phyloP scores from a whole-genome alignment of 2,113 vertebrate species.

The Egretta garzetta region DNA sequence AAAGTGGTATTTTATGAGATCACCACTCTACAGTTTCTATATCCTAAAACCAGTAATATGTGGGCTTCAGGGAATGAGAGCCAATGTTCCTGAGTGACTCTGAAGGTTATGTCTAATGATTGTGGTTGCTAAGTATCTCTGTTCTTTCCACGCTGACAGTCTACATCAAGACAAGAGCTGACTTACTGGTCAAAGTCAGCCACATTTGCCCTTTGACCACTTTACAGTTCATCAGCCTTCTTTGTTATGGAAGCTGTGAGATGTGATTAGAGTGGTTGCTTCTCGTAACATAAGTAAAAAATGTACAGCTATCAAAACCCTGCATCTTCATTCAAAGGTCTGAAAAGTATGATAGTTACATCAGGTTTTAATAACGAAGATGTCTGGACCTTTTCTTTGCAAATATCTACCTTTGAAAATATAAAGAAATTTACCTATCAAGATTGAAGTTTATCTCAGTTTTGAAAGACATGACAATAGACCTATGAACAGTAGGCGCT shows the following conservation, averaged over 20 bases:
- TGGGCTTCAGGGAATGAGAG: constrained; percentile 51
- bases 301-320: neutral
- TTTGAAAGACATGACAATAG: neutral
- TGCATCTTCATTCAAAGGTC: constrained; percentile 8
- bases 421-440: neutral
- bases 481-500: neutral
- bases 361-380: neutral
- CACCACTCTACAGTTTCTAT: constrained; percentile 52
- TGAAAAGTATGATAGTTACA: neutral
- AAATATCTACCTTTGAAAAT: neutral
- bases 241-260: neutral
- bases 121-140: constrained; percentile 1
- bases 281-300: constrained; percentile 19
- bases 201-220: constrained; percentile 54
- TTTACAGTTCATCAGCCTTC: constrained; percentile 6
- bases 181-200: constrained; percentile 40
- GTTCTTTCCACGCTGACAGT: constrained; percentile 46
- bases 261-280: neutral
- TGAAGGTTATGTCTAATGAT: constrained; percentile 36
- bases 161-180: constrained; percentile 56
- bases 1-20: constrained; percentile 65
- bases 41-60: constrained; percentile 54
- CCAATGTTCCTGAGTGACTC: neutral
- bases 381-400: neutral
- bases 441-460: neutral